Evolutionary conservation across 2,797 vertebrate species (phyloP), one percentile per base, ranked within the genome.

Genomic region (Anabas testudineus): DNA sequence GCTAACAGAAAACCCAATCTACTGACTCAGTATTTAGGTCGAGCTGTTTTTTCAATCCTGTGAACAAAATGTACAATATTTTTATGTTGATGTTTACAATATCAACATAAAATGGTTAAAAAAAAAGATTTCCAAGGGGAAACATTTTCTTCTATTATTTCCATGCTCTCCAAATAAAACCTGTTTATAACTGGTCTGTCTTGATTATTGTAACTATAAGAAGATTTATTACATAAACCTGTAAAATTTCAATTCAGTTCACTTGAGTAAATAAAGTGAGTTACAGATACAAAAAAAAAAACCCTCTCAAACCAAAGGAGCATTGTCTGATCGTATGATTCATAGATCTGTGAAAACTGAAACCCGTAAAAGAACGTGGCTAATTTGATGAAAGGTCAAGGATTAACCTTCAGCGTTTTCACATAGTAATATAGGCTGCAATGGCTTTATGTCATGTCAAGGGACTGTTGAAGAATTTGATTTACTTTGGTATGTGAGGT

Each of bases 321-420:
- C 74, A 43, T 80, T 91, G 84, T 87, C 56, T 30, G 43, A 74
- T 30, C 41, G 89, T 82, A 90, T 91, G 90, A 60, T 45, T 21
- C 21, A 54, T 15, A 61, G 74, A 89, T 86, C 87, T 84, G 52
- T 82, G 76, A 65, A 88, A 87, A 84, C 76, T 75, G 71, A 88
- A 84, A 85, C 84, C 80, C 22, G 63, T 74, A 73, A 82, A n/a
- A 49, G 60, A 74, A 84, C 36, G 36, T 39, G 49, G 49, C 61
- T 81, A 60, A 78, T 78, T 72, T 77, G 5, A 68, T 41, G 34
- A 81, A 84, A 88, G 86, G 80, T 87, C 80, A 89, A 83, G 53
- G 76, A 71, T 82, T 83, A 68, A 85, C 73, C 83, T 83, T 74
- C 46, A 80, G 36, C 21, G 47, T 71, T 65, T 80, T 55, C 24